These are phyloP conservation scores for Laothoe populi DNA, from an alignment of 2,888 invertebrate species.

Conservation along the genomic window DNA sequence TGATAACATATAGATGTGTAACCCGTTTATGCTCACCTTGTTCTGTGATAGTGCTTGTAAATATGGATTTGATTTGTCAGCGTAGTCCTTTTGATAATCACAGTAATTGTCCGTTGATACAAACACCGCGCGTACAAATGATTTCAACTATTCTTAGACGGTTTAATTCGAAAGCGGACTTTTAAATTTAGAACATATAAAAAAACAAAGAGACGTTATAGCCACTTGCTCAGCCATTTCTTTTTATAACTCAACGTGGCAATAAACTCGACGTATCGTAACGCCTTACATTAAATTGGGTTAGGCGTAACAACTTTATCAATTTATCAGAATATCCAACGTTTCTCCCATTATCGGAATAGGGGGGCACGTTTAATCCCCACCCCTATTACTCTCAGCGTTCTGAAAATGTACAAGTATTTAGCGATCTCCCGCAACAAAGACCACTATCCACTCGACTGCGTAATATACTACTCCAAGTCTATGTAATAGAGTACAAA, in stretches of 20 bases:
- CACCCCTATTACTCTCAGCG: slow-evolving; percentile 28
- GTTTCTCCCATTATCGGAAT: slow-evolving; percentile 44
- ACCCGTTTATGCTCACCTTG: no score
- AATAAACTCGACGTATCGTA: neutral
- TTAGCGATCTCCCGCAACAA: slow-evolving; percentile 35
- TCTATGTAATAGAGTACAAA: slow-evolving; percentile 38
- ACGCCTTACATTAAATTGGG: slow-evolving; percentile 39
- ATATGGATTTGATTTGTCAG: no score
- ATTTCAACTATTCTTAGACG: no score
- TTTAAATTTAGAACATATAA: neutral
- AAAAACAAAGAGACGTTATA: neutral
- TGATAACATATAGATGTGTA: no score
- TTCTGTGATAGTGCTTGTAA: no score
- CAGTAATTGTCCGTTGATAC: no score
- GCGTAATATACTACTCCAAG: slow-evolving; percentile 26
- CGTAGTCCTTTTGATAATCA: no score
- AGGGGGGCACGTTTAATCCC: slow-evolving; percentile 48
- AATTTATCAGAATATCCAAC: slow-evolving; percentile 51
- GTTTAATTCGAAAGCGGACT: no score
- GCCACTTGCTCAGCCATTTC: neutral
- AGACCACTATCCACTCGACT: neutral
- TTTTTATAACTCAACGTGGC: neutral
- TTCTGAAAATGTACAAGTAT: slow-evolving; percentile 57
- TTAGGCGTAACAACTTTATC: slow-evolving; percentile 54
- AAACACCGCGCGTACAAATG: no score